phyloP scores from a whole-genome alignment of 2,113 vertebrate species.

The Menidia beryllina region DNA sequence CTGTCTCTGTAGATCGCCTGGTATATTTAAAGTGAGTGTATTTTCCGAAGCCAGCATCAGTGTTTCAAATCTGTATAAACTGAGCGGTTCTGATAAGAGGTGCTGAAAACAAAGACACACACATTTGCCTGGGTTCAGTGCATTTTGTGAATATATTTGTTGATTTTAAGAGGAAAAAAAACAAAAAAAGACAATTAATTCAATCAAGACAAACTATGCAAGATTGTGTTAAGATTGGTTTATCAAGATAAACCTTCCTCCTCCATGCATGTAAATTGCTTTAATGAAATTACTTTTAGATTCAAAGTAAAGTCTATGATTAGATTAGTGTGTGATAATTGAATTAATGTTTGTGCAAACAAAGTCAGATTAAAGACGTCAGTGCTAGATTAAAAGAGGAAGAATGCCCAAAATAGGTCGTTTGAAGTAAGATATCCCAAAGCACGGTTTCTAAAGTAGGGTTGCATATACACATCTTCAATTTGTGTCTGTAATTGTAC shows the following conservation, averaged over 20 bases:
- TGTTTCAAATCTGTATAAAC: slow-evolving; percentile 24
- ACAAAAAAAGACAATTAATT: slow-evolving; percentile 36
- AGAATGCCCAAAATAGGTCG: slow-evolving; percentile 58
- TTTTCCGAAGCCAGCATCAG: neutral
- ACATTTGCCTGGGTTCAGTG: slow-evolving; percentile 17
- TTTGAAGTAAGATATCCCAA: too few species aligned
- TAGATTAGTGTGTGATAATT: slow-evolving; percentile 73
- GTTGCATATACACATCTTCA: slow-evolving; percentile 46
- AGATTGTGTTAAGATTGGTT: slow-evolving; percentile 51
- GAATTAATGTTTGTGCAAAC: slow-evolving; percentile 69
- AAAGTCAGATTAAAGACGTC: slow-evolving; percentile 59
- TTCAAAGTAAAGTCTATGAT: slow-evolving; percentile 68
- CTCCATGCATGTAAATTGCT: slow-evolving; percentile 60
- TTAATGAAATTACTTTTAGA: slow-evolving; percentile 72
- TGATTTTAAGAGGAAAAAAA: slow-evolving; percentile 27
- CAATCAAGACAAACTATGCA: slow-evolving; percentile 41
- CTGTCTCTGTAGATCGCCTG: slow-evolving; percentile 22
- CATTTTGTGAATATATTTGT: neutral
- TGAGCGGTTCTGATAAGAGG: neutral
- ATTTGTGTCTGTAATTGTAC: slow-evolving; percentile 36
- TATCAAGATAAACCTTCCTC: slow-evolving; percentile 56
- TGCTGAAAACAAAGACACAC: slow-evolving; percentile 6
- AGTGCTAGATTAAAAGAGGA: slow-evolving; percentile 4
- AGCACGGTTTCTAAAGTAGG: slow-evolving; percentile 29
- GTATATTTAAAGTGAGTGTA: slow-evolving; percentile 12